Evolutionary conservation across 2,797 vertebrate species (phyloP).

Genomic region (Xenentodon cancila): DNA sequence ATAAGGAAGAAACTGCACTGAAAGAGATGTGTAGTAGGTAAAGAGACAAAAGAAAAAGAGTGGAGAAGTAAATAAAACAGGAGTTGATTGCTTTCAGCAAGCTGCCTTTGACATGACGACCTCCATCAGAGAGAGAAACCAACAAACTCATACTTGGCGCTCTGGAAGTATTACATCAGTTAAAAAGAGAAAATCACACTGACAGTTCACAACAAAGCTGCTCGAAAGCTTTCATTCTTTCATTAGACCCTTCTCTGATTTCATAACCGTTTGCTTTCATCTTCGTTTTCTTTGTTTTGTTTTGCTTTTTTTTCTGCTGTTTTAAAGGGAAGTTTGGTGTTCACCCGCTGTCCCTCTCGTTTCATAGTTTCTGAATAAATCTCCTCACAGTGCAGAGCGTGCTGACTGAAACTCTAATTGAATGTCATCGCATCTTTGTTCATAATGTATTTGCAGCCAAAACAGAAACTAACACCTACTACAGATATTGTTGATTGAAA

Average conservation of each 20-base stretch:
- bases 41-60: conserved; percentile 1
- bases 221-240: conserved; percentile 4
- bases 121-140: too few relatives aligned
- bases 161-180: too few relatives aligned
- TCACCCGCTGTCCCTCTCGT: too few relatives aligned
- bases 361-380: background rate
- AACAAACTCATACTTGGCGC: too few relatives aligned
- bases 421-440: too few relatives aligned
- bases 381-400: too few relatives aligned
- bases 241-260: background rate
- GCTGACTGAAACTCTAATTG: too few relatives aligned
- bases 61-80: conserved; percentile 13
- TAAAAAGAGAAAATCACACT: too few relatives aligned
- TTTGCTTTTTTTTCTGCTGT: conserved; percentile 9
- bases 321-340: conserved; percentile 4
- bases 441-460: too few relatives aligned
- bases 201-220: conserved; percentile 5
- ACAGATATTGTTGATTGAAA: too few relatives aligned
- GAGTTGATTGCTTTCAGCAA: conserved; percentile 28
- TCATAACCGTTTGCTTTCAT: background rate
- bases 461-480: background rate
- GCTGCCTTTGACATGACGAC: conserved; percentile 27
- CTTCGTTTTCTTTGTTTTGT: background rate
- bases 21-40: conserved; percentile 16
- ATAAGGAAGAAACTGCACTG: background rate